Conservation (phyloP, 2,113 vertebrate species). For the Odocoileus virginianus region DNA sequence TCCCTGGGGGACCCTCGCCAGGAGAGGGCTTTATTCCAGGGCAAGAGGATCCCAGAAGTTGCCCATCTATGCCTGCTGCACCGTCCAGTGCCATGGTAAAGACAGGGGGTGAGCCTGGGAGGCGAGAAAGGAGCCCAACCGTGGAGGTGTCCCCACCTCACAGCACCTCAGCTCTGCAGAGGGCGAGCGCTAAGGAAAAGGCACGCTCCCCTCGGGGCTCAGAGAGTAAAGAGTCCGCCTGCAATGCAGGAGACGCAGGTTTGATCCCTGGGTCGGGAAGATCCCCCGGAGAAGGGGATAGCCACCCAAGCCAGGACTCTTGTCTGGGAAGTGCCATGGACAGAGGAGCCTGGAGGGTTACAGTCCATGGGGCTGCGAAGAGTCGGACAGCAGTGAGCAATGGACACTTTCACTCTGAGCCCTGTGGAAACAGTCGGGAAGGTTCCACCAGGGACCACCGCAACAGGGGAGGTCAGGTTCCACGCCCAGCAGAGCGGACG, state of each 20-base stretch:
- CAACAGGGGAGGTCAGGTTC: not conserved
- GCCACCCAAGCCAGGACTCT: not conserved
- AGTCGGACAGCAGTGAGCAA: not conserved
- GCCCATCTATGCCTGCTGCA: accelerated
- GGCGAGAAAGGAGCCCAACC: accelerated
- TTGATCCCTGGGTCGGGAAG: not conserved
- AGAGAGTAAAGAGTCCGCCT: not conserved
- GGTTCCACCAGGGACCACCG: accelerated
- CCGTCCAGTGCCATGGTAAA: accelerated
- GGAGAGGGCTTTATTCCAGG: not conserved
- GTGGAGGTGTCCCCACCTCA: accelerated
- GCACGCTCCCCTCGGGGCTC: not conserved
- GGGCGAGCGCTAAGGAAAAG: accelerated
- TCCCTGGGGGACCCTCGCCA: accelerated
- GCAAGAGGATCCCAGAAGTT: not conserved
- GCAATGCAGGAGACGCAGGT: not conserved
- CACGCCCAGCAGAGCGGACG: accelerated
- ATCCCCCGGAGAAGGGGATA: not conserved
- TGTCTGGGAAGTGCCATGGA: not conserved
- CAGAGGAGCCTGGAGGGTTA: not conserved
- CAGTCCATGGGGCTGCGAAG: not conserved
- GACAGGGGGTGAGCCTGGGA: accelerated
- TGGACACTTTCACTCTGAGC: not conserved
- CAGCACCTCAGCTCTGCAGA: not conserved
- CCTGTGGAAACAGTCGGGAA: accelerated